Percentiles rank a stretch among this genome's conserved stretches.
These are phyloP conservation scores for Drosophila obscura DNA, from an alignment of 1,140 invertebrate species.

Conservation along the genomic window DNA sequence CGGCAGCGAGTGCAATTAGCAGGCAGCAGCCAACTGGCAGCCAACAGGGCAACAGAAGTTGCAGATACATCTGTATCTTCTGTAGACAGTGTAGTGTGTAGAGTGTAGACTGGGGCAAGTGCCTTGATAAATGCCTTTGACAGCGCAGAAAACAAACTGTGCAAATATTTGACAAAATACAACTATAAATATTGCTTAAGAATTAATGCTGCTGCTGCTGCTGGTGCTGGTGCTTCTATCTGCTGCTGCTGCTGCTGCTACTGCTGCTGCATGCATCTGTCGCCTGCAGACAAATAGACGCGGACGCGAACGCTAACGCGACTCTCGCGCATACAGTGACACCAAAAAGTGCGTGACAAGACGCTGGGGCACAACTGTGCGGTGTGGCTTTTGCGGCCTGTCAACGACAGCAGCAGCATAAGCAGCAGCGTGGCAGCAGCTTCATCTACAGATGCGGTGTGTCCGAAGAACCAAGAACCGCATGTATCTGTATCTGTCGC, in stretches of 20 bases:
- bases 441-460: constrained; percentile 17
- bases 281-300: constrained; percentile 67
- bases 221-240: constrained; percentile 20
- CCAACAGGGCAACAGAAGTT: constrained; percentile 22
- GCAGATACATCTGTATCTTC: constrained; percentile 9
- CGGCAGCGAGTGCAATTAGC: constrained; percentile 72
- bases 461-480: too few species aligned
- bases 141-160: constrained; percentile 78
- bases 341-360: constrained; percentile 76
- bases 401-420: constrained; percentile 28
- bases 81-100: background rate
- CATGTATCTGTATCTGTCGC: background rate
- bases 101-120: constrained; percentile 30
- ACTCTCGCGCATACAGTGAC: constrained; percentile 57
- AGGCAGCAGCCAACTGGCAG: constrained; percentile 22
- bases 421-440: constrained; percentile 7
- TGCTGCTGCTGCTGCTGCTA: constrained; percentile 14
- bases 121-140: constrained; percentile 78
- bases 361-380: constrained; percentile 41
- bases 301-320: background rate
- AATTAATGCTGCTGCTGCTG: constrained; percentile 69
- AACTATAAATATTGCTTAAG: constrained; percentile 83
- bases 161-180: constrained; percentile 83
- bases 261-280: constrained; percentile 31
- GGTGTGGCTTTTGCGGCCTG: constrained; percentile 35